Percentiles rank a stretch among this genome's conserved stretches.
Conservation (phyloP, 35 echinoderm and acorn worm species). For the Chiridota heheva region DNA sequence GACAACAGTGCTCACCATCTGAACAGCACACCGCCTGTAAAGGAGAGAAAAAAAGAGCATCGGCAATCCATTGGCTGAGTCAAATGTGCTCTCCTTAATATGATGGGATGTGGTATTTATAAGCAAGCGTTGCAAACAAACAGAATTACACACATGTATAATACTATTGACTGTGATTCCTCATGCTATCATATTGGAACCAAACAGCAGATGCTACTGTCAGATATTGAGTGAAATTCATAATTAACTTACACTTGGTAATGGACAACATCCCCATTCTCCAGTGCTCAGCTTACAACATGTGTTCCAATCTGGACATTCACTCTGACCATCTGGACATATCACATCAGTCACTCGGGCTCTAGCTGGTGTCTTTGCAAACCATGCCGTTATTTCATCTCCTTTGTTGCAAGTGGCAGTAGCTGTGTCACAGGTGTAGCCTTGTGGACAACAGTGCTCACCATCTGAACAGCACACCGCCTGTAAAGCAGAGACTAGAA, state of each 20-base stretch:
- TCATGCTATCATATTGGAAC: no score
- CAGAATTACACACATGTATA: no score
- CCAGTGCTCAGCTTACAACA: constrained; percentile 56
- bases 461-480: constrained; percentile 54
- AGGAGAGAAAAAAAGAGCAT: background rate
- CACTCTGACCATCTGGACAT: constrained; percentile 51
- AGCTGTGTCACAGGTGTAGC: constrained; percentile 23
- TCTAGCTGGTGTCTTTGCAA: constrained; percentile 26
- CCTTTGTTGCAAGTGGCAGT: constrained; percentile 20
- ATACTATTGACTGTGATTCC: no score
- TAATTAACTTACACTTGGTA: constrained; percentile 18
- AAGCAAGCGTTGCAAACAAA: no score
- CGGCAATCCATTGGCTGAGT: no score
- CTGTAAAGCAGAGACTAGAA: constrained; percentile 3
- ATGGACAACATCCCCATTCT: constrained; percentile 58
- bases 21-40: constrained; percentile 79
- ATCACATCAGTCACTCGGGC: background rate
- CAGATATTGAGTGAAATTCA: no score
- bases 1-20: constrained; percentile 70
- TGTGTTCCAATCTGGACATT: constrained; percentile 63
- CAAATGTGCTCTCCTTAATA: no score
- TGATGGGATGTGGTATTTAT: no score
- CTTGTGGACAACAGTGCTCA: constrained; percentile 39
- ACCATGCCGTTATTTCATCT: constrained; percentile 11
- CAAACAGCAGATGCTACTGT: no score